Evolutionary conservation across 2,888 invertebrate genomes (phyloP).

Genomic region (Anoncus sp.): DNA sequence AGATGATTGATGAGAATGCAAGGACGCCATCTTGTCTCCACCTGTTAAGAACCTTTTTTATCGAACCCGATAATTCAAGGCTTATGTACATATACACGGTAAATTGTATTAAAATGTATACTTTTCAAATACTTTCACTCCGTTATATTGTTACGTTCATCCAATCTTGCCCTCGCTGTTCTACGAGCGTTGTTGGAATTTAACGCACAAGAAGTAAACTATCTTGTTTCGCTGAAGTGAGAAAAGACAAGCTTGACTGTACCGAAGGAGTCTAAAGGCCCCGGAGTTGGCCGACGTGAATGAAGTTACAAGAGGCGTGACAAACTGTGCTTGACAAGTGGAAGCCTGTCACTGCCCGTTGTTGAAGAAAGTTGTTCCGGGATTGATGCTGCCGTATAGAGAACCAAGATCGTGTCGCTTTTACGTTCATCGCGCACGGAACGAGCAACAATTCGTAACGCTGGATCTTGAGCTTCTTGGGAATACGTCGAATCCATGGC

Average conservation of each 20-base stretch:
- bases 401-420: constrained; percentile 44
- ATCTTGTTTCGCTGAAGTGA: constrained; percentile 21
- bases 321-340: constrained; percentile 56
- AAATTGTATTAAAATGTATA: too few species aligned
- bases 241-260: constrained; percentile 18
- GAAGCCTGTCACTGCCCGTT: constrained; percentile 33
- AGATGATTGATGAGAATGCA: too few species aligned
- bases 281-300: constrained; percentile 30
- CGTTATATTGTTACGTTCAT: too few species aligned
- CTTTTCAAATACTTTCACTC: neutral
- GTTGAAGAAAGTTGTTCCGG: constrained; percentile 63
- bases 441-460: constrained; percentile 56
- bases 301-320: constrained; percentile 58
- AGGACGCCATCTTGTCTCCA: too few species aligned
- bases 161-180: too few species aligned
- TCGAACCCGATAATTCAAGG: too few species aligned
- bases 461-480: constrained; percentile 40
- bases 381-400: constrained; percentile 33
- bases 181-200: constrained; percentile 16
- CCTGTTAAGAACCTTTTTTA: too few species aligned
- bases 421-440: constrained; percentile 35
- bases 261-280: constrained; percentile 30
- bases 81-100: too few species aligned
- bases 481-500: constrained; percentile 26
- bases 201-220: constrained; percentile 26